Base-by-base conservation (phyloP, 1,140 invertebrate genomes). In the Drosophila saltans region DNA sequence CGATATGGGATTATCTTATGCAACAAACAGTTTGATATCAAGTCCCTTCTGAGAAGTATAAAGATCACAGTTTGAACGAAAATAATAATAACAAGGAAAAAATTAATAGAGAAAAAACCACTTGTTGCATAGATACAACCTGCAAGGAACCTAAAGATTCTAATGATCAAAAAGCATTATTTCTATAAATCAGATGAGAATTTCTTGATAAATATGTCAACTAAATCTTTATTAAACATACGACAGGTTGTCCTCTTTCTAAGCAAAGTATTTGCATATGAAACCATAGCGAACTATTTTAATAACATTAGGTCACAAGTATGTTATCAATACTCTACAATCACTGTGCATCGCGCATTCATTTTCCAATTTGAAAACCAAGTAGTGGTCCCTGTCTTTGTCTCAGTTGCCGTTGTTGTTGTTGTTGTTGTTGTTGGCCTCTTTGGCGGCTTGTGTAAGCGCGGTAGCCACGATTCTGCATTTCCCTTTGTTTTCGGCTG, bases 401-500 rank as follows among this genome's bases (percentile, higher is more conserved):
- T 63, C 33, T 57, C 26, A 40, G 16, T 24, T 39, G 63, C 69
- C 63, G 68, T 73, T 72, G 68, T 69, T 76, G 58, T 16, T 60
- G 68, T 73, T 72, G 68, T 69, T 76, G 58, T 16, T 60, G 68
- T 73, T 72, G 68, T 69, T 76, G 58, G 45, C 56, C 57, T 36
- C 75, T 85, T 85, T 86, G 69, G 72, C 75, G 83, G 81, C 78
- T 82, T 83, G 84, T 80, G 84, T 89, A 88, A 88, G 74, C 84
- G 69, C 71, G 71, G 84, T 84, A 88, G 84, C 84, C 84, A 88
- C 83, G 83, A 89, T 88, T 88, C 80, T 83, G 77, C 81, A 80
- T 88, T 89, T 83, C 83, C 84, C 80, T 88, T 89, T 89, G 80
- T 89, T 84, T 88, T 86, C 71, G 80, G 84, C 77, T 88, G 84